Percentiles rank a stretch among this genome's conserved stretches.
Evolutionary conservation across 2,888 invertebrate species (phyloP).

Genomic region (Orthosia cruda): DNA sequence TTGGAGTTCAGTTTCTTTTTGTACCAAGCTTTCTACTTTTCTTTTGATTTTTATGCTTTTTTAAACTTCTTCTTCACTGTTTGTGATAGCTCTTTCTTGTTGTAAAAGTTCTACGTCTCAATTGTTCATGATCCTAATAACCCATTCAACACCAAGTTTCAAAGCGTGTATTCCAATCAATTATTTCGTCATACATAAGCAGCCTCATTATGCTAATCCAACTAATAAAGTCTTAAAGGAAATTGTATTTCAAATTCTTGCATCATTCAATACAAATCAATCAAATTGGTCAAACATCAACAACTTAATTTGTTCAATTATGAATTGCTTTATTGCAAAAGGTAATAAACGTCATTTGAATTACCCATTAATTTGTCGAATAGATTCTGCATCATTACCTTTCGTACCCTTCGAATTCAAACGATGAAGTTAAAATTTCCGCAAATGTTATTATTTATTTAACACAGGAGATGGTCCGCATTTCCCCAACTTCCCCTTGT

Average conservation of each 20-base stretch:
- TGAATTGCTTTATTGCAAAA: conserved; percentile 17
- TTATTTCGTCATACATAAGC: conserved; percentile 1
- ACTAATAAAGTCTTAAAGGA: conserved; percentile 14
- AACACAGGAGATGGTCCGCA: conserved; percentile 69
- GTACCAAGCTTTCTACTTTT: conserved; percentile 55
- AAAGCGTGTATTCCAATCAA: neutral
- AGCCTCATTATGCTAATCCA: conserved; percentile 11
- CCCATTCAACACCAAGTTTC: neutral
- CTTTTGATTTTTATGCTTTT: conserved; percentile 46
- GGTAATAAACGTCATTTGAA: conserved; percentile 39
- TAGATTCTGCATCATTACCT: conserved; percentile 64
- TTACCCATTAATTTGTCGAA: conserved; percentile 67
- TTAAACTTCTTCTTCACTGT: conserved; percentile 49
- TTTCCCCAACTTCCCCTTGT: conserved; percentile 84
- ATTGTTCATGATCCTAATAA: conserved; percentile 19
- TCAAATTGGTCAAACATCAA: conserved; percentile 34
- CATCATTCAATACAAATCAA: conserved; percentile 27
- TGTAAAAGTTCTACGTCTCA: conserved; percentile 11
- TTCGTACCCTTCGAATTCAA: conserved; percentile 41
- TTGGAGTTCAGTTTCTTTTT: conserved; percentile 76
- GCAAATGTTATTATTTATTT: conserved; percentile 74
- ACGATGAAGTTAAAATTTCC: conserved; percentile 59
- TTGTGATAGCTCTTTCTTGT: conserved; percentile 39
- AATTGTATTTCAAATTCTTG: conserved; percentile 27
- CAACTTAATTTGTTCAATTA: conserved; percentile 34